These are phyloP conservation scores for Lottia scabra DNA, from an alignment of 2,888 invertebrate genomes.

Conservation along the genomic window DNA sequence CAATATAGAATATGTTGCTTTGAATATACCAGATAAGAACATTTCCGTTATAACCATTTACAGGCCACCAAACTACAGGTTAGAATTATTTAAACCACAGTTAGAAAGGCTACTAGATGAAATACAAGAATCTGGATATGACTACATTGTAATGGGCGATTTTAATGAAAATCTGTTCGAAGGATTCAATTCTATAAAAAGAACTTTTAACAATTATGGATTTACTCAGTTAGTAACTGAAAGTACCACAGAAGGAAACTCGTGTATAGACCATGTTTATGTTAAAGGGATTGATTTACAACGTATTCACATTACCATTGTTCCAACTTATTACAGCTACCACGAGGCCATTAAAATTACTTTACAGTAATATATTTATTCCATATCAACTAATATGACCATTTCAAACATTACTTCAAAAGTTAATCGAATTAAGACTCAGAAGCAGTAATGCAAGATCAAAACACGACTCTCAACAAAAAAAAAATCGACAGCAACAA, in stretches of 20 bases:
- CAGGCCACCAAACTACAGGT: conserved; percentile 18
- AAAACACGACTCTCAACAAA: too few species aligned
- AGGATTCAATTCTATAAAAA: neutral
- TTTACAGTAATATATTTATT: too few species aligned
- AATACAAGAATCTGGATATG: neutral
- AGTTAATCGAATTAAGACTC: too few species aligned
- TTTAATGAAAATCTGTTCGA: conserved; percentile 24
- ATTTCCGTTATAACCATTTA: conserved; percentile 13
- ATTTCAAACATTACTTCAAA: too few species aligned
- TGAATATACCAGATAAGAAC: conserved; percentile 9
- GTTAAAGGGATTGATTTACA: conserved; percentile 11
- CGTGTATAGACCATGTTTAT: conserved; percentile 28
- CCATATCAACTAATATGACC: too few species aligned
- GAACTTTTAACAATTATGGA: conserved; percentile 10
- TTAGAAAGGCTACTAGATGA: neutral
- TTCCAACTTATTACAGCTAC: conserved; percentile 26
- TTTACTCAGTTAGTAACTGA: conserved; percentile 15
- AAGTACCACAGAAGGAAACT: conserved; percentile 23
- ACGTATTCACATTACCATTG: neutral
- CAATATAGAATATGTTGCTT: conserved; percentile 16
- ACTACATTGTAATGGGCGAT: conserved; percentile 15
- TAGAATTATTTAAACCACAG: neutral
- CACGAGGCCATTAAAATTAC: conserved; percentile 16
- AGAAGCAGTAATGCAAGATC: too few species aligned
- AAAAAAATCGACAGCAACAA: too few species aligned